A percentile compares a stretch with the other conserved stretches of the same genome.
These are phyloP conservation scores for Tuberolachnus salignus DNA, from an alignment of 2,888 invertebrate genomes.

Conservation along the genomic window DNA sequence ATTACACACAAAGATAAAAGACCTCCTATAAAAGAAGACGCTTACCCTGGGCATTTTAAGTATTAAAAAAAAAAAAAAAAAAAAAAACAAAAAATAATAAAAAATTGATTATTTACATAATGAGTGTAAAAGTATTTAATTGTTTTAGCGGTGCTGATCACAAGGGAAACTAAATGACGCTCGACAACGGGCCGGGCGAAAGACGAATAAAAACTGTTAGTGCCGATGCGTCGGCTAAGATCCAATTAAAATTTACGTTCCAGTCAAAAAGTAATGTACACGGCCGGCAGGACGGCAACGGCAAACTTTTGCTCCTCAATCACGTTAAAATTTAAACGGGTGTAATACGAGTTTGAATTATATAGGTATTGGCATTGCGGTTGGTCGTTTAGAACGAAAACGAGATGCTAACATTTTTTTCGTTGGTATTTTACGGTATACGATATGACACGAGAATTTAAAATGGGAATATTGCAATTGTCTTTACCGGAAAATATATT, in stretches of 20 bases:
- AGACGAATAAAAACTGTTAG: slow-evolving; percentile 4
- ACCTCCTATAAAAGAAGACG: too few species aligned
- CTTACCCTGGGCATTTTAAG: too few species aligned
- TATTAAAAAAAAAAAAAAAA: too few species aligned
- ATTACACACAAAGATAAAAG: too few species aligned
- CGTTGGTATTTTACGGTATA: too few species aligned
- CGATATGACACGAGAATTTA: too few species aligned
- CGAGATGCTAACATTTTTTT: too few species aligned
- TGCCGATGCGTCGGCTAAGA: background rate
- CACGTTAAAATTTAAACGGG: background rate
- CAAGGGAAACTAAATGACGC: background rate
- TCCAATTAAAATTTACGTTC: background rate
- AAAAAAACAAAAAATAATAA: too few species aligned
- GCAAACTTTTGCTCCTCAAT: slow-evolving; percentile 11
- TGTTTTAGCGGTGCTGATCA: background rate
- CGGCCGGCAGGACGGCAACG: background rate
- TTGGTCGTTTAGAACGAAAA: too few species aligned
- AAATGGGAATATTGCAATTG: too few species aligned
- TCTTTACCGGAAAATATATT: too few species aligned
- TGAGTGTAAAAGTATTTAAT: slow-evolving; percentile 20
- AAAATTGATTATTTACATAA: background rate
- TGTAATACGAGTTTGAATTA: background rate
- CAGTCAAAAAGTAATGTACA: background rate
- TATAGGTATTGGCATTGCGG: background rate
- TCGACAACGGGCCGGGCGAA: background rate